Base-by-base conservation (phyloP, 1,140 invertebrate genomes). In the Coenobita brevimanus region DNA sequence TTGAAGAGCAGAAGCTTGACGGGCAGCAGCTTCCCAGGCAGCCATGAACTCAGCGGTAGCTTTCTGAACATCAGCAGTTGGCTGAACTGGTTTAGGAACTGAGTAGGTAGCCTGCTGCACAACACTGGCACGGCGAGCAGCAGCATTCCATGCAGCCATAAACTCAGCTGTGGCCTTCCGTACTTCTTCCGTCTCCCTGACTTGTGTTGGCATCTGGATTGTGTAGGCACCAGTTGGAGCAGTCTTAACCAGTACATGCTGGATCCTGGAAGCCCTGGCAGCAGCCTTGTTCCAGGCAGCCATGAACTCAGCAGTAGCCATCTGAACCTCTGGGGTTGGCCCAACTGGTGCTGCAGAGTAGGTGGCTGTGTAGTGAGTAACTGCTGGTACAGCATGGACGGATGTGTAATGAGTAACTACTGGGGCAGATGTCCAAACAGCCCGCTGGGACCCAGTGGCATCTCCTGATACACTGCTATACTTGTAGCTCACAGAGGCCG, bases 261-360 rank as follows among this genome's bases (percentile, higher is more conserved):
- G 27, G 33, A 71, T 71, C 27, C 21, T 38, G 3, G 3, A 33
- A 27, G 67, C 67, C 21, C 67, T 27, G 3, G 67, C 46, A 10
- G 81, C 81, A 36, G 81, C 81, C 50, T 83, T n/a, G 17, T 57
- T 71, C 81, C 81, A 83, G 13, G 67, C 64, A 17, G 41, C 67
- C 81, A 83, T 57, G 67, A 83, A 83, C 21, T 36, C 41, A 36
- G 43, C 67, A 27, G 81, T 83, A n/a, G 81, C 81, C 33, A n/a
- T 83, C 27, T 73, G 69, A 13, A 83, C 81, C n/a, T 71, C 69
- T 13, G 50, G 27, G 38, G 82, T 84, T 54, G 43, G 38, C 36
- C 75, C 43, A n/a, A 57, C 67, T 21, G 64, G 67, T 30, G 15
- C 54, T 33, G 57, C 30, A 67, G 79, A 36, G 13, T 43, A 54